Evolutionary conservation across 2,113 vertebrate species (phyloP), one percentile per base, ranked within the genome.

Genomic region (Barnardius zonarius): DNA sequence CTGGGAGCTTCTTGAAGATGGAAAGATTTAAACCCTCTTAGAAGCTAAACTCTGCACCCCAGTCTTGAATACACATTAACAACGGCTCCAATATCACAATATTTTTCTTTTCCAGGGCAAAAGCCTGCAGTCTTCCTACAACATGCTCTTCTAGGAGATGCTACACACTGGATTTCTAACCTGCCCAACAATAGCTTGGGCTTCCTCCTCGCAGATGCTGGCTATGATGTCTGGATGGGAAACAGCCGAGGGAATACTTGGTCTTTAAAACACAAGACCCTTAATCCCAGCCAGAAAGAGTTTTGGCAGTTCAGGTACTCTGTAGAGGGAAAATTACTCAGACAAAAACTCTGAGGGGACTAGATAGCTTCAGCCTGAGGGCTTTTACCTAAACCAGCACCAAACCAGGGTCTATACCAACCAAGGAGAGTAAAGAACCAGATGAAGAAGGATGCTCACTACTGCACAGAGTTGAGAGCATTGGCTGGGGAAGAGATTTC

Each of bases 281-380:
- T 99, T 57, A 96, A 79, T 1, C 78, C 98, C 0, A 85, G 97
- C 16, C 94, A 98, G 91, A 98, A 99, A 3, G 98, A 96, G 7
- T 99, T 98, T 98, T 99, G 99, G 99, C 95, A 96, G 62, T 99
- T 99, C 97, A 99, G 99, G 99, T 99, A 98, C 33, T 82, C 28
- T 67, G 55, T 7, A 41, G 55, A 64, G 59, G 51, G 54, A 62
- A 41, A 90, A 88, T 61, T 85, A 63, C 35, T 63, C 51, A 69
- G 68, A 64, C 4, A 43, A 48, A 80, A 90, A 63, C 13, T 62
- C 59, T 3, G 2, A 72, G 22, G 33, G 98, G 89, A 39, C 94
- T 99, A 97, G 98, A 43, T 48, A 88, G 98, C 25, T 99, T 98
- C 91, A 97, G 98, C 20, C 93, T 99, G 31, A 22, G 35, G 31